Base-by-base conservation (phyloP, 2,888 invertebrate genomes). In the Drosophila longiperda region DNA sequence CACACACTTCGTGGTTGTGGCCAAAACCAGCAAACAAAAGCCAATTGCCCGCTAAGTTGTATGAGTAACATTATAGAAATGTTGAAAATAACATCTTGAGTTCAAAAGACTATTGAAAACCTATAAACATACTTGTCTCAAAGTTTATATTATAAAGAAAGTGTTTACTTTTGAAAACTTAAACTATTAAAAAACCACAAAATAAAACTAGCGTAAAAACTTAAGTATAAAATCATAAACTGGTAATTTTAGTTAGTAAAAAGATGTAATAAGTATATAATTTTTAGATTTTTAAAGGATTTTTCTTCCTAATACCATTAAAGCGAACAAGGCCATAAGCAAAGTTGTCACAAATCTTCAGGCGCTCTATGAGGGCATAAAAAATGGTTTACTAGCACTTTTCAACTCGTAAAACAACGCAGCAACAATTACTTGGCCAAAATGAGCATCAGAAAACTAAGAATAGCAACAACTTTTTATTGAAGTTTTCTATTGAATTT, bases 401-500 rank as follows among this genome's bases (percentile, higher is more conserved):
- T 82, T 71, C 61, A 62, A 69, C 73, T 68, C 64, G 73, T 83
- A 82, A 83, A 83, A 82, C 64, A 49, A 23, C 45, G 38, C 17
- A 55, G 17, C 58, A 59, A 55, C 59, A 71, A 71, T 45, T 69
- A 74, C 59, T 55, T 12, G 53, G 23, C 57, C 42, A 72, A 48
- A 34, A 55, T 33, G 29, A 50, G 45, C 33, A 73, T 54, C 42
- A 54, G 23, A 23, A 36, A 40, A 34, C 12, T 34, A 34, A 65
- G 64, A 76, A 81, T 70, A 67, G 61, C 73, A 80, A 73, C 72
- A 66, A 73, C 73, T 68, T 81, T 83, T 82, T 86, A 85, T 83
- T 78, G 70, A 59, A 73, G 54, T 73, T 82, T 83, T 79, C 79
- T 66, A 86, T 85, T 86, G 84, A 85, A 82, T 85, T 85, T 86